These are phyloP conservation scores for Microtus pennsylvanicus DNA, from an alignment of 2,113 vertebrate genomes.

Conservation along the genomic window DNA sequence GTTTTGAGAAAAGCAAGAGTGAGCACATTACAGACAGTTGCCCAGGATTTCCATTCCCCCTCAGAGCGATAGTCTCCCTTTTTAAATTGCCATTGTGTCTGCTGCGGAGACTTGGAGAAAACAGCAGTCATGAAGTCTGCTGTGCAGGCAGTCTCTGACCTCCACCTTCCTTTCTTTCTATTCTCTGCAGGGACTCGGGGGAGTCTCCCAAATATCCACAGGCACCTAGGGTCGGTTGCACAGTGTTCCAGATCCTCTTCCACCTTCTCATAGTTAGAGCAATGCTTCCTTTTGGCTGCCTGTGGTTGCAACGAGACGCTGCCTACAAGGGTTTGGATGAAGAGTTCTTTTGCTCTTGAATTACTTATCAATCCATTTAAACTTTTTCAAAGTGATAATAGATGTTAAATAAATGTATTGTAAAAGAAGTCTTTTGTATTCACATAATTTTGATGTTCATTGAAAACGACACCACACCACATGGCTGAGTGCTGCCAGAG, in stretches of 20 bases:
- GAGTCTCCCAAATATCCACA: neutral
- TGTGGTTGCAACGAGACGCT: neutral
- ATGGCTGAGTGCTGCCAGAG: too few species aligned
- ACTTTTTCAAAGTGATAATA: neutral
- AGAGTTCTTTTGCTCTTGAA: rapidly evolving
- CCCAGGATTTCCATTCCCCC: neutral
- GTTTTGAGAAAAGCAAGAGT: neutral
- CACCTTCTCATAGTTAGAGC: neutral
- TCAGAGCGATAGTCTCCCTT: neutral
- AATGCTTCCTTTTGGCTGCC: neutral
- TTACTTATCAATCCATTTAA: neutral
- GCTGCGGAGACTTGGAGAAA: neutral
- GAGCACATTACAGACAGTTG: too few species aligned
- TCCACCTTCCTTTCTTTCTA: rapidly evolving
- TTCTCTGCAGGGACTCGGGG: neutral
- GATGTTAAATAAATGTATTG: neutral
- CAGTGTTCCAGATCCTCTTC: too few species aligned
- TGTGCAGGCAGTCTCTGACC: neutral
- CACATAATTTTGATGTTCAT: neutral
- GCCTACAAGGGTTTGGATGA: too few species aligned
- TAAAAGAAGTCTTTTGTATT: neutral
- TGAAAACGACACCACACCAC: neutral
- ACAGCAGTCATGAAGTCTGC: neutral
- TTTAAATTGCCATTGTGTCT: neutral
- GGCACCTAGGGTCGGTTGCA: neutral